phyloP scores from a whole-genome alignment of 2,888 invertebrate species.

The Sturmia bella region DNA sequence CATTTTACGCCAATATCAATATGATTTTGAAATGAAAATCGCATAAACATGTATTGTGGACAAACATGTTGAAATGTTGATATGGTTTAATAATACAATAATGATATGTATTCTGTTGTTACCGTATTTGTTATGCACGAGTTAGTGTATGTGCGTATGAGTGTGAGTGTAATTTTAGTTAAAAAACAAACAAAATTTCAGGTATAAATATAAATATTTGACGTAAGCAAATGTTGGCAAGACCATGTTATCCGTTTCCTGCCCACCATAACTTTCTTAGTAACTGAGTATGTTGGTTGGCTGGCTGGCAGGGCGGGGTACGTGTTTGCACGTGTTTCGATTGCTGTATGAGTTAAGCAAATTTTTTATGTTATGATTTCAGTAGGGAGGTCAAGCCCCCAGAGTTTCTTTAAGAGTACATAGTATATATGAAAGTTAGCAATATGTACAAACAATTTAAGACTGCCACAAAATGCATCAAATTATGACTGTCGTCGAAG shows the following conservation, averaged over 20 bases:
- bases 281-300: conserved; percentile 5
- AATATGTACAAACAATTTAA: too few relatives aligned
- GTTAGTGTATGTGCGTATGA: neutral
- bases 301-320: neutral
- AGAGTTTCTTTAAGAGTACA: too few relatives aligned
- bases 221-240: conserved; percentile 41
- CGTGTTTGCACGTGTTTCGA: neutral
- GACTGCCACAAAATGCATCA: too few relatives aligned
- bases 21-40: conserved; percentile 48
- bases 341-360: conserved; percentile 22
- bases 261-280: conserved; percentile 4
- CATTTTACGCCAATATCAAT: conserved; percentile 8
- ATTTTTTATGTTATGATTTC: conserved; percentile 11
- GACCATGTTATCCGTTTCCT: conserved; percentile 26
- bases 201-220: conserved; percentile 50
- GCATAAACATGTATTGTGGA: conserved; percentile 29
- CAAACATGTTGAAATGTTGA: conserved; percentile 36
- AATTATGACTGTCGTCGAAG: too few relatives aligned
- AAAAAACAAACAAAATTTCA: conserved; percentile 47
- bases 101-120: conserved; percentile 18
- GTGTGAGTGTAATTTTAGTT: conserved; percentile 22
- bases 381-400: conserved; percentile 4
- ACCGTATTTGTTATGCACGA: conserved; percentile 2
- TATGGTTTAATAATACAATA: conserved; percentile 39
- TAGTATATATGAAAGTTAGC: too few relatives aligned